Evolutionary conservation across 2,113 vertebrate species (phyloP).

Genomic region (Paradoxurus hermaphroditus): DNA sequence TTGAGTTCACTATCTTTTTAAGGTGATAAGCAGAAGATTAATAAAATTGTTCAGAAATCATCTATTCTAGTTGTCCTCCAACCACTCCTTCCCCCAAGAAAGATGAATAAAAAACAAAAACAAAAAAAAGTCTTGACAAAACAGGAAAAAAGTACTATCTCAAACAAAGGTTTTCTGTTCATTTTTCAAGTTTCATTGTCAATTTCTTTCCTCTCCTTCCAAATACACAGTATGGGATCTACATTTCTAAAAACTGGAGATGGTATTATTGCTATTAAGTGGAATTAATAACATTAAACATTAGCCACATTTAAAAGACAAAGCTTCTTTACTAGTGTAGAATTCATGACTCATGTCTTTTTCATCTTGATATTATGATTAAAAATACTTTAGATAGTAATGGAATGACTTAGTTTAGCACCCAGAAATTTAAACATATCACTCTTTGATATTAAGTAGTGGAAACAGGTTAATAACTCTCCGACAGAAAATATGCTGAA

Average conservation of each 20-base stretch:
- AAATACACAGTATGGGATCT: background rate
- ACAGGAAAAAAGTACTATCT: background rate
- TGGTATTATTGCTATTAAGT: background rate
- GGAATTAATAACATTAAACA: background rate
- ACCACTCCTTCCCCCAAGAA: background rate
- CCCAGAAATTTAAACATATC: background rate
- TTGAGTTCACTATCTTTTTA: background rate
- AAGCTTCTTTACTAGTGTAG: background rate
- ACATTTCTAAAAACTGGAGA: background rate
- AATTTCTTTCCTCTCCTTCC: background rate
- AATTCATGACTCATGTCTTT: background rate
- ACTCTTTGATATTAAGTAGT: background rate
- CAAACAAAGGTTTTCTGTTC: conserved; percentile 1
- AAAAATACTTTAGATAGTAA: background rate
- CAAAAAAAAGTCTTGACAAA: background rate
- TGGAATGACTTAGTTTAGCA: background rate
- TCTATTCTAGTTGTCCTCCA: background rate
- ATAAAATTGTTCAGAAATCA: background rate
- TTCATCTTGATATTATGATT: background rate
- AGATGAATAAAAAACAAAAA: background rate
- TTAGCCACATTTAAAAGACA: background rate
- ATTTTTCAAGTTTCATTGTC: background rate
- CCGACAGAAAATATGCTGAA: background rate
- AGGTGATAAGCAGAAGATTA: background rate
- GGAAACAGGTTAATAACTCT: background rate